phyloP scores from a whole-genome alignment of 2,113 vertebrate genomes.

The Saguinus imperator region DNA sequence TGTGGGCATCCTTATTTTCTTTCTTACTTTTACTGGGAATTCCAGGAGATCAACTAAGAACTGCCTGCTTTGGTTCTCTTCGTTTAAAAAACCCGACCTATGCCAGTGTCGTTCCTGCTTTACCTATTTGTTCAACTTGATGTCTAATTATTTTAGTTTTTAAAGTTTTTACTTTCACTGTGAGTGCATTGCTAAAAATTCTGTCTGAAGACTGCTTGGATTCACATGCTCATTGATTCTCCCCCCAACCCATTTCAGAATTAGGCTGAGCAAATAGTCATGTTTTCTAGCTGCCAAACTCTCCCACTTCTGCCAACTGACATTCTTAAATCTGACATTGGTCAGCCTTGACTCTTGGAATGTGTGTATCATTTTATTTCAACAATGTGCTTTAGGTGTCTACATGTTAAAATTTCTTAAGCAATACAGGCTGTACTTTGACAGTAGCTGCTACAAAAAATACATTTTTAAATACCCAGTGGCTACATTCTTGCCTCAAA shows the following conservation, averaged over 20 bases:
- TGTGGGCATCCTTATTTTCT: not conserved
- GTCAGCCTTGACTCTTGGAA: constrained; percentile 63
- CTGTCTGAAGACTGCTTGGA: constrained; percentile 12
- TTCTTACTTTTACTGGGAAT: not conserved
- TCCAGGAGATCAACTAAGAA: not conserved
- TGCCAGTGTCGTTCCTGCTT: constrained; percentile 25
- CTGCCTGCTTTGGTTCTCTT: not conserved
- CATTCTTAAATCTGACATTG: constrained; percentile 50
- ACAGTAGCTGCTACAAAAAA: constrained; percentile 59
- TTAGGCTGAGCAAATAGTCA: constrained; percentile 14
- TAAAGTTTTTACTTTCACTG: constrained; percentile 24
- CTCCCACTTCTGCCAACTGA: not conserved
- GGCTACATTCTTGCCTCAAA: constrained; percentile 49
- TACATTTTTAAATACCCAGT: constrained; percentile 44
- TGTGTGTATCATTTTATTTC: constrained; percentile 65
- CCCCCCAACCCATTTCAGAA: not conserved
- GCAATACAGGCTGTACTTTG: constrained; percentile 52
- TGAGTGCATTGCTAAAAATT: constrained; percentile 28
- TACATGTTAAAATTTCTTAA: constrained; percentile 59
- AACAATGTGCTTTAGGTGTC: constrained; percentile 56
- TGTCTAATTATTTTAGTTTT: constrained; percentile 52
- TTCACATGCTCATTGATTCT: not conserved
- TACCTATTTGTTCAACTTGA: constrained; percentile 42
- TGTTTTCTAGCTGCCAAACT: not conserved
- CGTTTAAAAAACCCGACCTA: not conserved